These are phyloP conservation scores for Mareca strepera DNA, from an alignment of 2,797 vertebrate species.

Conservation along the genomic window DNA sequence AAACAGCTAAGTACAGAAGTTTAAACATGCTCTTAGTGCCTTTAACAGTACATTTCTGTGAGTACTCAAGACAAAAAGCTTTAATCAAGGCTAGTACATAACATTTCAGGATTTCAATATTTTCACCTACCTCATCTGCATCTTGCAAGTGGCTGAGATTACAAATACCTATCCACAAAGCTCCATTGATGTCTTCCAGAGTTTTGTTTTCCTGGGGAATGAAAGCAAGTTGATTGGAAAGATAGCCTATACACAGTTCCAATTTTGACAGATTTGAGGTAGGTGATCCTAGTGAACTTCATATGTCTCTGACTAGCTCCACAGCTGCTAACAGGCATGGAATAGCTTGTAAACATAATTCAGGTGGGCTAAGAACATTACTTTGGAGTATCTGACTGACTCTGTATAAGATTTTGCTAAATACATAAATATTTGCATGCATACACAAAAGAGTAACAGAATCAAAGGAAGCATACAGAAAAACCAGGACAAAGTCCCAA, in stretches of 20 bases:
- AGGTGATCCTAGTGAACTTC: background rate
- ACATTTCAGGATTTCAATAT: background rate
- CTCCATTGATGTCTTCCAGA: constrained; percentile 70
- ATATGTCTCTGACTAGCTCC: background rate
- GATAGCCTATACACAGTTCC: background rate
- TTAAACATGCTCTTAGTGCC: background rate
- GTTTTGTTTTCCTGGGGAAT: constrained; percentile 56
- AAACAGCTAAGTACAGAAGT: background rate
- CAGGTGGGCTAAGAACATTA: background rate
- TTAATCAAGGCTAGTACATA: background rate
- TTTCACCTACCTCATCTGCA: constrained; percentile 68
- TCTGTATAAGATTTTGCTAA: background rate
- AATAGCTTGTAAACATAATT: background rate
- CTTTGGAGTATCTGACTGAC: background rate
- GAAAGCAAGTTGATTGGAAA: background rate
- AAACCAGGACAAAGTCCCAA: background rate
- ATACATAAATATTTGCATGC: background rate
- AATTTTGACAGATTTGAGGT: background rate
- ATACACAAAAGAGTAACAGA: accelerated
- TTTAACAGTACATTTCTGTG: background rate
- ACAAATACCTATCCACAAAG: constrained; percentile 60
- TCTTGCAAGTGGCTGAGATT: constrained; percentile 66
- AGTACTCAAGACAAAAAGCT: background rate
- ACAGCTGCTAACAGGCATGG: background rate
- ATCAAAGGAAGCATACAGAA: background rate